Evolutionary conservation across 2,888 invertebrate genomes (phyloP).

Genomic region (Lacanobia oleracea): DNA sequence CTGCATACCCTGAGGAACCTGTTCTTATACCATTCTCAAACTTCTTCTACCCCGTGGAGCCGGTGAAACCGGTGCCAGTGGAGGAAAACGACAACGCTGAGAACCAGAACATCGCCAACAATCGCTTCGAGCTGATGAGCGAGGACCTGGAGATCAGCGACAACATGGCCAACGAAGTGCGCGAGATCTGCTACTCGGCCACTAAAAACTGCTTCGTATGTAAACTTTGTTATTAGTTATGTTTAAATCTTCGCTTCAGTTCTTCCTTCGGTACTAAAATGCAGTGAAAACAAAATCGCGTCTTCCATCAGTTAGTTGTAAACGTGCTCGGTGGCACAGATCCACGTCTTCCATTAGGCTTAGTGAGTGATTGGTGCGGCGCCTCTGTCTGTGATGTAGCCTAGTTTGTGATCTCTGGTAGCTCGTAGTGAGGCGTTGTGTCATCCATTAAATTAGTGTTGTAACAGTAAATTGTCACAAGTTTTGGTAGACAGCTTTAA

Average conservation of each 20-base stretch:
- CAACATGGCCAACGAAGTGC: constrained; percentile 91
- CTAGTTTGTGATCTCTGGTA: constrained; percentile 66
- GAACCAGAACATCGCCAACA: constrained; percentile 86
- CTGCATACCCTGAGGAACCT: constrained; percentile 86
- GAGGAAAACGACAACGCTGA: constrained; percentile 87
- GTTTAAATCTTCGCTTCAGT: constrained; percentile 68
- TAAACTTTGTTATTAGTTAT: constrained; percentile 83
- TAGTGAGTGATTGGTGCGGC: constrained; percentile 79
- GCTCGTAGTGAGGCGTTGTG: constrained; percentile 69
- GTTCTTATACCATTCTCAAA: constrained; percentile 84
- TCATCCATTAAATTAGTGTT: constrained; percentile 78
- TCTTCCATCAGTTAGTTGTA: constrained; percentile 88
- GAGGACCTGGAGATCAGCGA: constrained; percentile 88
- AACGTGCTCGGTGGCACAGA: constrained; percentile 78
- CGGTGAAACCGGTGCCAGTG: constrained; percentile 83
- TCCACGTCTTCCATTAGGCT: constrained; percentile 88
- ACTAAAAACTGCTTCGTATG: constrained; percentile 85
- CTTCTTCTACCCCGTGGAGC: constrained; percentile 84
- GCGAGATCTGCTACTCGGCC: constrained; percentile 89
- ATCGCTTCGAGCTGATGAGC: constrained; percentile 83
- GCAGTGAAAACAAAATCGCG: constrained; percentile 90
- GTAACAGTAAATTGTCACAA: constrained; percentile 83
- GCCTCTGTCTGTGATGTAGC: constrained; percentile 73
- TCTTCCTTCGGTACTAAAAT: constrained; percentile 79
- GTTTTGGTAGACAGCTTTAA: constrained; percentile 91